Percentiles rank a stretch among this genome's conserved stretches.
Conservation (phyloP, 2,888 invertebrate species). For the Cistogaster globosa region DNA sequence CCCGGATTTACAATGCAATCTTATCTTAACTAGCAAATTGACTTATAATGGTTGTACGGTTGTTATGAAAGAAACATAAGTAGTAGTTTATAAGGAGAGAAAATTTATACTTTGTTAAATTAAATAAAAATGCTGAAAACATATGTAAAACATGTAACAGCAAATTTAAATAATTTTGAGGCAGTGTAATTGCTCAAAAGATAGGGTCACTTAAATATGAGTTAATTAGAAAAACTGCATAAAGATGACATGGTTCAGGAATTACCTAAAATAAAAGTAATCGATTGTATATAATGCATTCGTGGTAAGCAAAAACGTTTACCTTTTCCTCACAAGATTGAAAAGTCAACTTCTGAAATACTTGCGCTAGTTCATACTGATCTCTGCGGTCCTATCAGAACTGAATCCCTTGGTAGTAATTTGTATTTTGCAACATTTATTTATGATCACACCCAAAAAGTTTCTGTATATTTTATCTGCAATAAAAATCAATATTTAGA, state of each 20-base stretch:
- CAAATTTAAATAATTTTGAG: neutral
- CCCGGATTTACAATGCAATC: neutral
- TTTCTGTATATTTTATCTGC: constrained; percentile 33
- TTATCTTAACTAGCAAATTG: too few species aligned
- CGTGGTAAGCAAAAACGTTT: neutral
- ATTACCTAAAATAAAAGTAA: neutral
- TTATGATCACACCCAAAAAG: constrained; percentile 11
- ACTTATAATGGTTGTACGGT: neutral
- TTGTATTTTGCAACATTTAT: neutral
- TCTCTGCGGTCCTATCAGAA: too few species aligned
- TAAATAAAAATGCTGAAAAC: too few species aligned
- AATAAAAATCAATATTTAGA: constrained; percentile 29
- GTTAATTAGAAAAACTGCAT: neutral
- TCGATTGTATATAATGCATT: neutral
- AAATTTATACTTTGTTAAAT: neutral
- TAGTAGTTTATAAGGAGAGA: constrained; percentile 8
- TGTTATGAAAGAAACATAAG: neutral
- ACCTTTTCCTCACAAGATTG: neutral
- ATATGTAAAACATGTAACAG: neutral
- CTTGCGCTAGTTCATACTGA: neutral
- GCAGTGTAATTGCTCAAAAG: neutral
- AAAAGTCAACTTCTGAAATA: neutral
- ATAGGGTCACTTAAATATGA: neutral
- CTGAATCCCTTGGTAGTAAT: neutral
- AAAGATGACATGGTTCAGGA: neutral